Conservation (phyloP, 1,140 invertebrate species). For the Choristoneura fumiferana region DNA sequence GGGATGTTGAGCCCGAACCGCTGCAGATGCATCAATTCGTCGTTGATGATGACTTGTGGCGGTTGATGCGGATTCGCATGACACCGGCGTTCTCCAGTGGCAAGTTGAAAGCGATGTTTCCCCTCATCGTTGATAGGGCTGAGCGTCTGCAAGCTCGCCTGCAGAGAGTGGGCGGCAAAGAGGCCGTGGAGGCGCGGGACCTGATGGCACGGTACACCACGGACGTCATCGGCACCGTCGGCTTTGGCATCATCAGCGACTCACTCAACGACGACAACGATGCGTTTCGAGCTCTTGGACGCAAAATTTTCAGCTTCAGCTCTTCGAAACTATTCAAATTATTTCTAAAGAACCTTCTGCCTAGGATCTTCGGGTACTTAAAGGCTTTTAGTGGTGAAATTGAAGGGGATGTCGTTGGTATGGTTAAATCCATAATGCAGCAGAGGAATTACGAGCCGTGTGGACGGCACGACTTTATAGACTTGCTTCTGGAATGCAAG, state of each 20-base stretch:
- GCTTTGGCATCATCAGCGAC: slow-evolving; percentile 58
- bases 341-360: slow-evolving; percentile 42
- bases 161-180: slow-evolving; percentile 23
- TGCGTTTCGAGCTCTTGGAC: slow-evolving; percentile 52
- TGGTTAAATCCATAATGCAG: slow-evolving; percentile 39
- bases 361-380: slow-evolving; percentile 34
- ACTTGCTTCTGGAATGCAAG: slow-evolving; percentile 79
- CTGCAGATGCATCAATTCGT: slow-evolving; percentile 47
- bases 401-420: slow-evolving; percentile 34
- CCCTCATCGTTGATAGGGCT: slow-evolving; percentile 53
- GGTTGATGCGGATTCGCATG: slow-evolving; percentile 75
- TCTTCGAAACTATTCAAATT: slow-evolving; percentile 20
- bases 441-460: slow-evolving; percentile 44
- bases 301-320: slow-evolving; percentile 48
- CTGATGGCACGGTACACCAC: slow-evolving; percentile 69
- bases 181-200: slow-evolving; percentile 60
- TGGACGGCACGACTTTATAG: slow-evolving; percentile 78
- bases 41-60: slow-evolving; percentile 73
- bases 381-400: slow-evolving; percentile 29
- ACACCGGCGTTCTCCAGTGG: slow-evolving; percentile 79
- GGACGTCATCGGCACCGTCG: slow-evolving; percentile 74
- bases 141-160: slow-evolving; percentile 45
- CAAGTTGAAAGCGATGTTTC: slow-evolving; percentile 79
- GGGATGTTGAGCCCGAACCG: slow-evolving; percentile 49
- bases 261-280: slow-evolving; percentile 57